These are phyloP conservation scores for Sebastiscus tertius DNA, from an alignment of 2,797 vertebrate species.

Conservation along the genomic window DNA sequence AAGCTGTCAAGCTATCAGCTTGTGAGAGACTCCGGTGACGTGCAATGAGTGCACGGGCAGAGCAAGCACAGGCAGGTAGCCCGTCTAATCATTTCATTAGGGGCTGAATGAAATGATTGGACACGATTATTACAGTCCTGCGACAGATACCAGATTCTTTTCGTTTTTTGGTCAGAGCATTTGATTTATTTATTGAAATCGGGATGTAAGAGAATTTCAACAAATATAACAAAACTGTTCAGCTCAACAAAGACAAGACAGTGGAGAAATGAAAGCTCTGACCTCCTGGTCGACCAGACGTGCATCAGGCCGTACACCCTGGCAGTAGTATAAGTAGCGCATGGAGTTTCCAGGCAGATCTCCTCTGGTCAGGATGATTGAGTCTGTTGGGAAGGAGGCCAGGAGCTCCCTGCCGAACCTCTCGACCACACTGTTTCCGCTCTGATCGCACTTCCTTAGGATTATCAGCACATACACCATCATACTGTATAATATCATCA, in stretches of 20 bases:
- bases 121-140: no score
- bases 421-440: slow-evolving; percentile 88
- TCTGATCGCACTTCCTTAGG: slow-evolving; percentile 90
- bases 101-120: no score
- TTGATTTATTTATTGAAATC: no score
- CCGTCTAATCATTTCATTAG: no score
- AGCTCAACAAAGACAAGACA: not conserved
- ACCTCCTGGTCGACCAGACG: slow-evolving; percentile 97
- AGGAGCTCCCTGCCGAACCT: slow-evolving; percentile 92
- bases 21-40: no score
- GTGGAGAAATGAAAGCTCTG: slow-evolving; percentile 29
- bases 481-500: slow-evolving; percentile 33
- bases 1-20: no score
- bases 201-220: no score
- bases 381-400: slow-evolving; percentile 85
- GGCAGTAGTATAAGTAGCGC: slow-evolving; percentile 94
- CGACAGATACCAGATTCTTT: no score
- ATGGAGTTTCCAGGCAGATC: slow-evolving; percentile 96
- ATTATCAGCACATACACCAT: slow-evolving; percentile 36
- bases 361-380: slow-evolving; percentile 92
- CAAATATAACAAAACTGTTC: no score
- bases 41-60: no score
- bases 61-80: no score
- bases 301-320: slow-evolving; percentile 88
- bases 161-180: no score